Conservation (phyloP, 2,797 vertebrate species). For the Podarcis siculus region DNA sequence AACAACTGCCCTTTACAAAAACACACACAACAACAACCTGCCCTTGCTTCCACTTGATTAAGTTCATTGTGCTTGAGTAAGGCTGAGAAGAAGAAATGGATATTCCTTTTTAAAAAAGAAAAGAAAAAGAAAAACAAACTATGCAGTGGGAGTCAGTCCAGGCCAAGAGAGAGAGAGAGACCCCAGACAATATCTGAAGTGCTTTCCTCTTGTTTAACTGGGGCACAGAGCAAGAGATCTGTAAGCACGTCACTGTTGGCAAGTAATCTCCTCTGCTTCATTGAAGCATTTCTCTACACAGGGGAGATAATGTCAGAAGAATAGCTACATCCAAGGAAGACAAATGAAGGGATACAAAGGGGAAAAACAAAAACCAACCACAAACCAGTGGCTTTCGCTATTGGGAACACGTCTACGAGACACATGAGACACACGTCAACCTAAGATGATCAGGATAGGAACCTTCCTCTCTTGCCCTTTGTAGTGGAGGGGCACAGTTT, state of each 20-base stretch:
- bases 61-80: neutral
- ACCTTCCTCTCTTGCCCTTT: neutral
- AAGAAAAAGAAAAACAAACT: neutral
- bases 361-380: neutral
- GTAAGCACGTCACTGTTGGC: constrained; percentile 13
- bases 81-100: constrained; percentile 11
- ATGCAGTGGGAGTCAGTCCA: constrained; percentile 13
- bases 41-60: constrained; percentile 21
- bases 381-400: constrained; percentile 2
- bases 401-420: neutral
- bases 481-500: neutral
- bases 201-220: constrained; percentile 44
- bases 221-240: constrained; percentile 30
- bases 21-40: neutral
- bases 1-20: neutral
- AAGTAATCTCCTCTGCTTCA: constrained; percentile 26
- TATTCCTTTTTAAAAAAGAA: neutral
- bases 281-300: constrained; percentile 5
- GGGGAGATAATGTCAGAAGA: constrained; percentile 23
- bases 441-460: neutral
- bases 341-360: constrained; percentile 35
- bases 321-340: constrained; percentile 32
- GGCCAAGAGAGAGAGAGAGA: neutral
- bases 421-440: neutral
- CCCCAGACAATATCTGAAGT: constrained; percentile 41